Evolutionary conservation across 2,888 invertebrate species (phyloP).

Genomic region (Altica lythri): DNA sequence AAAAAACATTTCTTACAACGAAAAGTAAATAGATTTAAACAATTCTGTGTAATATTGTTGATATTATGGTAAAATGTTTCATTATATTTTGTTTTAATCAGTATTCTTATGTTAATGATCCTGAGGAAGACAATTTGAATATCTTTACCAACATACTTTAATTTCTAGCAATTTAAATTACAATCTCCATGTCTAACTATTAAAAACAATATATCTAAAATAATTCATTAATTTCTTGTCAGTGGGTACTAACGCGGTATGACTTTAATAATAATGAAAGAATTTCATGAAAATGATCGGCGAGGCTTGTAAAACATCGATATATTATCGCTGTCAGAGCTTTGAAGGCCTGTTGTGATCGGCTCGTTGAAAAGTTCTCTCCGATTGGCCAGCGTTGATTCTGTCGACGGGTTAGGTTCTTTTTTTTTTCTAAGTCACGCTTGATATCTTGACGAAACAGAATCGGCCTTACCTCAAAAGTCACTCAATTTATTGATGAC

Average conservation of each 20-base stretch:
- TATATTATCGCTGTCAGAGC: constrained; percentile 33
- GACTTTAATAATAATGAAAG: constrained; percentile 16
- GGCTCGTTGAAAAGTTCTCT: constrained; percentile 53
- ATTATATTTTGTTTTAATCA: too few relatives aligned
- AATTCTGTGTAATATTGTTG: too few relatives aligned
- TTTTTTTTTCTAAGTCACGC: constrained; percentile 56
- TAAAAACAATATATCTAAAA: too few relatives aligned
- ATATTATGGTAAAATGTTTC: too few relatives aligned
- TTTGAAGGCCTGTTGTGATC: constrained; percentile 40
- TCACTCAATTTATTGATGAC: too few relatives aligned
- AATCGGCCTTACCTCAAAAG: not conserved
- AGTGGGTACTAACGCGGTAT: constrained; percentile 6
- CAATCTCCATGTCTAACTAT: too few relatives aligned
- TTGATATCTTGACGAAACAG: constrained; percentile 54
- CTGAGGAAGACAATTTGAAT: too few relatives aligned
- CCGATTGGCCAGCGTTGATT: constrained; percentile 58
- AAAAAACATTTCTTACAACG: too few relatives aligned
- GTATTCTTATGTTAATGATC: too few relatives aligned
- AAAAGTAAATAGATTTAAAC: too few relatives aligned
- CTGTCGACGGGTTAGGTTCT: constrained; percentile 57
- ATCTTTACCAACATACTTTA: too few relatives aligned
- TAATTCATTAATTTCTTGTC: constrained; percentile 18
- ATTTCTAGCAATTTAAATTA: too few relatives aligned
- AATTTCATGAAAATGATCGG: constrained; percentile 19
- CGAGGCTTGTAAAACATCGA: constrained; percentile 26